Evolutionary conservation across 2,113 vertebrate species (phyloP), one percentile per base, ranked within the genome.

Genomic region (Oncorhynchus tshawytscha): DNA sequence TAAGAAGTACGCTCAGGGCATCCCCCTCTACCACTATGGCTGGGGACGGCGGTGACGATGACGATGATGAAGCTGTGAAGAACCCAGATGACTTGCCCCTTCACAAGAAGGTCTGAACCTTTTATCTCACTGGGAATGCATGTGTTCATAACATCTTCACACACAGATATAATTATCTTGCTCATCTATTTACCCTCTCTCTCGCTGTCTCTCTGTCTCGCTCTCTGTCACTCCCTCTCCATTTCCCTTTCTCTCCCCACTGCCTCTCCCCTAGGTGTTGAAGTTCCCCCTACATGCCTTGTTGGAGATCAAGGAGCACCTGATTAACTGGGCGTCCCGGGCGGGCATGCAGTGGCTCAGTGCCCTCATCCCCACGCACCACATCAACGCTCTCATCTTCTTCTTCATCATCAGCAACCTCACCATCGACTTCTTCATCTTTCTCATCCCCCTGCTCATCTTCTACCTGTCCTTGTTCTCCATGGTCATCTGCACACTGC

Each of bases 391-490:
- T 0, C 95, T 99, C 4, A 83, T 98, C 90, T 97, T 99, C 92
- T 99, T 99, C 92, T 99, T 99, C 78, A 95, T 99, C 90, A 94
- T 99, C 91, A 99, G 97, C 92, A 99, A 99, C 88, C 95, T 99
- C 75, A 99, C 98, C 29, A 90, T 98, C 1, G 95, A 98, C 67
- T 99, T 99, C 90, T 99, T 99, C 76, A 93, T 97, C 80, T 95
- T 97, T 73, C 80, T 95, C 87, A 96, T 99, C 86, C 98, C 97
- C 0, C 91, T 99, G 72, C 85, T 99, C 13, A 83, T 99, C 85
- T 99, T 99, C 93, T 99, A 99, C 93, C 93, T 99, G 81, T 95
- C 96, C 2, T 98, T 98, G 80, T 82, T 96, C 88, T 97, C 98
- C 72, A 98, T 99, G 97, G 92, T 98, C 67, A 97, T 99, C 91